phyloP scores from a whole-genome alignment of 2,888 invertebrate genomes.

The Scaptodrosophila latifasciaeformis region DNA sequence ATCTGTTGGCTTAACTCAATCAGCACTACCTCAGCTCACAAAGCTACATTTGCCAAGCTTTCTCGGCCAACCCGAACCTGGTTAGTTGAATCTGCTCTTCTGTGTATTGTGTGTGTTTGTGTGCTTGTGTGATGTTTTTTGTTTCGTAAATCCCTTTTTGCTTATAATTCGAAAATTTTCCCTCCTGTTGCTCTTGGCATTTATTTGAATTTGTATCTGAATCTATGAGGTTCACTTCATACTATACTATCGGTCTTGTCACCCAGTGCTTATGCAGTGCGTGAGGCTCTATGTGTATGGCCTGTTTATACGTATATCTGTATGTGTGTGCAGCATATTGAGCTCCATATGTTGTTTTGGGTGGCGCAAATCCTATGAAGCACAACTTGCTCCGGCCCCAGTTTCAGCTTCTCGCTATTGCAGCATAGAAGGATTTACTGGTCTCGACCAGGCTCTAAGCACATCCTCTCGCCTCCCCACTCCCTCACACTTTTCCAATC shows the following conservation, averaged over 20 bases:
- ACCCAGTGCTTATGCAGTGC: slow-evolving; percentile 4
- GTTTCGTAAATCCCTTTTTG: slow-evolving; percentile 57
- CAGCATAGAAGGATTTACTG: slow-evolving; percentile 54
- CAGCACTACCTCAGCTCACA: slow-evolving; percentile 49
- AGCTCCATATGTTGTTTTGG: slow-evolving; percentile 35
- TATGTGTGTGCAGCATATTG: slow-evolving; percentile 39
- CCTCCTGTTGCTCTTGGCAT: slow-evolving; percentile 68
- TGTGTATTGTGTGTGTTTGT: slow-evolving; percentile 6
- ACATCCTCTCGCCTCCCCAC: too few relatives aligned
- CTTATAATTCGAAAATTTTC: slow-evolving; percentile 65
- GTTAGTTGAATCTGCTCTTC: slow-evolving; percentile 1
- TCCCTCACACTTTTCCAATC: slow-evolving; percentile 74
- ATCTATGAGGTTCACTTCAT: slow-evolving; percentile 32
- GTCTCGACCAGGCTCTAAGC: neutral
- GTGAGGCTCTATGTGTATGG: neutral
- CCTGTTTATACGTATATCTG: too few relatives aligned
- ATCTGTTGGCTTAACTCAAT: slow-evolving; percentile 62
- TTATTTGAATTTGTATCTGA: slow-evolving; percentile 54
- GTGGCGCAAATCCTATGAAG: slow-evolving; percentile 54
- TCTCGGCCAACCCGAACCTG: neutral
- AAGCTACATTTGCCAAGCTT: slow-evolving; percentile 16
- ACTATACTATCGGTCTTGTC: neutral
- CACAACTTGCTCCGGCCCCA: slow-evolving; percentile 56
- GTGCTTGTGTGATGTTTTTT: slow-evolving; percentile 33
- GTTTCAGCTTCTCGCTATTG: slow-evolving; percentile 18